A percentile compares a stretch with the other conserved stretches of the same genome.
Evolutionary conservation across 1,140 invertebrate genomes (phyloP).

Genomic region (Drosophila athabasca): DNA sequence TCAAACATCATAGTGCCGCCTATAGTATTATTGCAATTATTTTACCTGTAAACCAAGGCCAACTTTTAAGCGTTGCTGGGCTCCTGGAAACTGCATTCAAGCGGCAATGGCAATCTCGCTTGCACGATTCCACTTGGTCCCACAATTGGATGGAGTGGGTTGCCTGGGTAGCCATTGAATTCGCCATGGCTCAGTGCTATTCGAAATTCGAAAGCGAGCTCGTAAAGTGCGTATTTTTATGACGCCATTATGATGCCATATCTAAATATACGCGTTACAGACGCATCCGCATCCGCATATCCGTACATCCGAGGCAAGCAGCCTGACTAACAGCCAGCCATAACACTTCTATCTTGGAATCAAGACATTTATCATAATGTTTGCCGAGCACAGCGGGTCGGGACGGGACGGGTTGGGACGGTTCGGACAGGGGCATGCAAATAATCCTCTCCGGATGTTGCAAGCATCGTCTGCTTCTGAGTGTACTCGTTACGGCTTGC

Average conservation of each 20-base stretch:
- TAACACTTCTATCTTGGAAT: slow-evolving; percentile 52
- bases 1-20: too few species aligned
- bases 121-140: slow-evolving; percentile 16
- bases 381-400: slow-evolving; percentile 5
- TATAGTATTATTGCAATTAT: too few species aligned
- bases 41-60: too few species aligned
- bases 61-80: too few species aligned
- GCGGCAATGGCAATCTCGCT: slow-evolving; percentile 8
- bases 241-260: slow-evolving; percentile 35
- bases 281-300: slow-evolving; percentile 5
- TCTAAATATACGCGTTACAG: slow-evolving; percentile 42
- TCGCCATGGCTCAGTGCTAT: slow-evolving; percentile 16
- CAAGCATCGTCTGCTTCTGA: slow-evolving; percentile 37
- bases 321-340: slow-evolving; percentile 41
- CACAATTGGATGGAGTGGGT: slow-evolving; percentile 19
- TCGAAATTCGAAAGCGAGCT: slow-evolving; percentile 20
- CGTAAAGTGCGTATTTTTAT: slow-evolving; percentile 49
- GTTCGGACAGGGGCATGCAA: slow-evolving; percentile 23
- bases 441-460: slow-evolving; percentile 45
- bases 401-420: not conserved
- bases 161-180: slow-evolving; percentile 16
- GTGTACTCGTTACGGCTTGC: slow-evolving; percentile 7
- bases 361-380: slow-evolving; percentile 58
- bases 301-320: slow-evolving; percentile 26
- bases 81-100: not conserved